These are phyloP conservation scores for Boloria euphrosyne DNA, from an alignment of 2,888 invertebrate genomes.

Conservation along the genomic window DNA sequence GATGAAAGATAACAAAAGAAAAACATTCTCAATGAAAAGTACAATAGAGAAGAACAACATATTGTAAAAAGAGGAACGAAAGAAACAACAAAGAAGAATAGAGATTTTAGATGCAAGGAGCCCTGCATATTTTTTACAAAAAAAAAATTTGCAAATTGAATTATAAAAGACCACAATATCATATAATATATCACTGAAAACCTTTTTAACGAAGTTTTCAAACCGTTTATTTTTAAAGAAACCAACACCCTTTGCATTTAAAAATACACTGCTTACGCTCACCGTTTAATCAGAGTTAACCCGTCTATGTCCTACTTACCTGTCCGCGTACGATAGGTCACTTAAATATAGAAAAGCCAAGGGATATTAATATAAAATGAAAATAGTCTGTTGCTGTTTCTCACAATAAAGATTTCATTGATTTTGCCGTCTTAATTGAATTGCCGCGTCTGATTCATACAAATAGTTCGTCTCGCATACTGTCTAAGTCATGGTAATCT, in stretches of 20 bases:
- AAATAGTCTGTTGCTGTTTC: conserved; percentile 15
- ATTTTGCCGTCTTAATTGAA: background rate
- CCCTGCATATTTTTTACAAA: too few relatives aligned
- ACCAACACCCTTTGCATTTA: conserved; percentile 15
- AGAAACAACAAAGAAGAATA: too few relatives aligned
- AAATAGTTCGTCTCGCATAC: too few relatives aligned
- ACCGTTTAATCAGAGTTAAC: conserved; percentile 25
- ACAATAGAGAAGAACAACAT: too few relatives aligned
- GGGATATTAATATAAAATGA: conserved; percentile 14
- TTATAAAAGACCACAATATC: too few relatives aligned
- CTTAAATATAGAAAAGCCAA: conserved; percentile 39
- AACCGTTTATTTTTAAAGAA: conserved; percentile 9
- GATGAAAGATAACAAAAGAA: too few relatives aligned
- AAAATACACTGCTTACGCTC: conserved; percentile 26
- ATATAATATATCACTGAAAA: background rate
- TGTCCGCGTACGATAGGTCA: conserved; percentile 40
- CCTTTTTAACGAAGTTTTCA: background rate
- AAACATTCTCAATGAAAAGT: too few relatives aligned
- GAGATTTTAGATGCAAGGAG: too few relatives aligned
- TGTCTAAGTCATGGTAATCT: too few relatives aligned
- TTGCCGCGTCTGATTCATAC: too few relatives aligned
- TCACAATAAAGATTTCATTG: conserved; percentile 1
- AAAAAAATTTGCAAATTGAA: too few relatives aligned
- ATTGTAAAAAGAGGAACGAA: too few relatives aligned
- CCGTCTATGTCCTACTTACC: conserved; percentile 39